Conservation (phyloP, 2,797 vertebrate genomes). For the Phataginus tricuspis region DNA sequence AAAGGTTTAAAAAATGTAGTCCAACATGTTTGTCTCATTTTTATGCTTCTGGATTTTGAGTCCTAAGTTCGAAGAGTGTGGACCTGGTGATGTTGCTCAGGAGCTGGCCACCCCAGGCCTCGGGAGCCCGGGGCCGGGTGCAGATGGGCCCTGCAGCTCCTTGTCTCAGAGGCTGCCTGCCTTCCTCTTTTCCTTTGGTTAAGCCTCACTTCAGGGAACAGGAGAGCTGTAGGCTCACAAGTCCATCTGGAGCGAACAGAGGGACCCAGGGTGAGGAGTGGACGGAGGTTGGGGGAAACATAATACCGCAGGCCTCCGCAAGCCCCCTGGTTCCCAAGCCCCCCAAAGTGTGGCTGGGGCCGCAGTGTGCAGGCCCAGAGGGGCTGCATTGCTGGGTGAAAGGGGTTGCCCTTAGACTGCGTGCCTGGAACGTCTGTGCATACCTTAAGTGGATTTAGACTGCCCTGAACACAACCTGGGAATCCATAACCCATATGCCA, state of each 20-base stretch:
- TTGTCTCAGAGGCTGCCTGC: not conserved
- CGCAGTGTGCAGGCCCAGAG: not conserved
- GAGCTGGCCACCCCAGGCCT: not conserved
- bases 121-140: not conserved
- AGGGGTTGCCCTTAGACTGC: fast-evolving
- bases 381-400: fast-evolving
- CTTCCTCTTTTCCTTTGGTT: not conserved
- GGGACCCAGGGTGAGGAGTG: not conserved
- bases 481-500: too few relatives aligned
- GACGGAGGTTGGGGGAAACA: not conserved
- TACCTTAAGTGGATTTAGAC: too few relatives aligned
- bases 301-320: not conserved
- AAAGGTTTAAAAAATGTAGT: not conserved
- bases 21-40: not conserved
- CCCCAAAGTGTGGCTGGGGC: fast-evolving
- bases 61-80: not conserved
- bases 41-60: not conserved
- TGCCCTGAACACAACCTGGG: fast-evolving
- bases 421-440: fast-evolving
- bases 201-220: not conserved
- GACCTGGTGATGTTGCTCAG: not conserved
- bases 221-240: not conserved
- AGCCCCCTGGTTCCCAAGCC: too few relatives aligned
- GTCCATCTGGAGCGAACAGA: not conserved
- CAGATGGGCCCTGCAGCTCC: not conserved